phyloP scores from a whole-genome alignment of 2,797 vertebrate genomes.

The Anniella stebbinsi region DNA sequence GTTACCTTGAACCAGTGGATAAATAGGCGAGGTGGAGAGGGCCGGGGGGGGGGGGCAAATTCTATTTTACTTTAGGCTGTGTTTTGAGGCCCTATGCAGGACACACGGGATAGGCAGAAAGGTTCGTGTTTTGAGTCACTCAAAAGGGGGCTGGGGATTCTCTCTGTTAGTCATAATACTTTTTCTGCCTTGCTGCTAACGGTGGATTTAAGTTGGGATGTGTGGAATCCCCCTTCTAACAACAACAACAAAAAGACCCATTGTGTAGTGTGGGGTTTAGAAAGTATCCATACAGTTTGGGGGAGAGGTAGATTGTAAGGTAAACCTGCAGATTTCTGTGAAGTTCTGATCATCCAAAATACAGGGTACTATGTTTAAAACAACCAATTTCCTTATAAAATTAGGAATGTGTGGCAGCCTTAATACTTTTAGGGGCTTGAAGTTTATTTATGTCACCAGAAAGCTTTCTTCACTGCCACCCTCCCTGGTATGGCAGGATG shows the following conservation, averaged over 20 bases:
- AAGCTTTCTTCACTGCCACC: constrained; percentile 61
- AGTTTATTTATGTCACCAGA: constrained; percentile 64
- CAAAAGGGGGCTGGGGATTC: neutral
- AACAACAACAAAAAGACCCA: neutral
- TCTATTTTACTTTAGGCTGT: neutral
- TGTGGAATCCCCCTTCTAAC: neutral
- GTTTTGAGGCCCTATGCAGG: neutral
- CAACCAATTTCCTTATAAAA: neutral
- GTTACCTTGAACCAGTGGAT: neutral
- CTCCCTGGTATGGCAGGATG: constrained; percentile 66
- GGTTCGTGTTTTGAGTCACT: neutral
- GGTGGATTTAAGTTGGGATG: neutral
- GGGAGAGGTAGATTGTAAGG: neutral
- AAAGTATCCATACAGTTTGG: neutral
- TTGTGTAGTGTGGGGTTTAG: neutral
- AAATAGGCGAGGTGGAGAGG: neutral
- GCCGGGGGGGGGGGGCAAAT: neutral
- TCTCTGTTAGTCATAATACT: neutral
- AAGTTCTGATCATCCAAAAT: neutral
- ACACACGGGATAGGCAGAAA: too few relatives aligned
- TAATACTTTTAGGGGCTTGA: neutral
- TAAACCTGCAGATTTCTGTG: neutral
- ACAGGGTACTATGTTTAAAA: neutral
- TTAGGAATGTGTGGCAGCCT: neutral
- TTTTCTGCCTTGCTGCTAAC: neutral